A percentile compares a stretch with the other conserved stretches of the same genome.
phyloP scores from a whole-genome alignment of 2,888 invertebrate species.

The Lumbricus terrestris region DNA sequence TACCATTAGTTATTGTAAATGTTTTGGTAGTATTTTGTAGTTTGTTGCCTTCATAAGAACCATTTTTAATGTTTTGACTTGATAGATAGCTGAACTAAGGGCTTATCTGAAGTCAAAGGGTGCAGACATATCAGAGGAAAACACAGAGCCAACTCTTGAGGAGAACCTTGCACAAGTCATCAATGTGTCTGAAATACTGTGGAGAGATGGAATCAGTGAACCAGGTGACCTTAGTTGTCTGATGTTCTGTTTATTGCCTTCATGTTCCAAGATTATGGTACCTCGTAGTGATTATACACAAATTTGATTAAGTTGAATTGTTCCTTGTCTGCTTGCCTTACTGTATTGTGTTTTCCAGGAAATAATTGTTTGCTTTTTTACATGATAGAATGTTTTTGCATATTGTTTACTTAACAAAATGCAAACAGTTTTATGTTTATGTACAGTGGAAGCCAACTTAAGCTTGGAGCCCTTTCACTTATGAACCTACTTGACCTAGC shows the following conservation, averaged over 20 bases:
- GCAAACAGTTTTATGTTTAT: too few relatives aligned
- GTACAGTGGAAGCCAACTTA: too few relatives aligned
- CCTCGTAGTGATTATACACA: background rate
- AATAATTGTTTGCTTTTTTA: too few relatives aligned
- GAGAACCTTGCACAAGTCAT: constrained; percentile 92
- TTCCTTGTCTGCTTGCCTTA: too few relatives aligned
- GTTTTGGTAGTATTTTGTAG: background rate
- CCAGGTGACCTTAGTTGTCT: constrained; percentile 35
- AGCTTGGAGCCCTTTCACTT: too few relatives aligned
- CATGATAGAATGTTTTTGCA: too few relatives aligned
- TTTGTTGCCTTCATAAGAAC: background rate
- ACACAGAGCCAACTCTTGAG: constrained; percentile 83
- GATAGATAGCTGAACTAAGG: constrained; percentile 71
- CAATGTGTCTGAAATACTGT: constrained; percentile 87
- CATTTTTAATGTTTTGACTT: constrained; percentile 24
- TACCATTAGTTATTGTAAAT: background rate
- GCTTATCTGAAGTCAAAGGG: constrained; percentile 87
- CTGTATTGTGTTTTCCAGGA: too few relatives aligned
- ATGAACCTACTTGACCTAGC: too few relatives aligned
- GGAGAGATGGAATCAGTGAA: constrained; percentile 64
- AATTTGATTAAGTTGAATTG: too few relatives aligned
- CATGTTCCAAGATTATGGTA: background rate
- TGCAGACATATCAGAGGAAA: constrained; percentile 90
- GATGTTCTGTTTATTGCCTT: background rate
- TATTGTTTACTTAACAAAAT: too few relatives aligned